A percentile compares a stretch with the other conserved stretches of the same genome.
These are phyloP conservation scores for Brachyopa scutellaris DNA, from an alignment of 2,888 invertebrate species.

Conservation along the genomic window DNA sequence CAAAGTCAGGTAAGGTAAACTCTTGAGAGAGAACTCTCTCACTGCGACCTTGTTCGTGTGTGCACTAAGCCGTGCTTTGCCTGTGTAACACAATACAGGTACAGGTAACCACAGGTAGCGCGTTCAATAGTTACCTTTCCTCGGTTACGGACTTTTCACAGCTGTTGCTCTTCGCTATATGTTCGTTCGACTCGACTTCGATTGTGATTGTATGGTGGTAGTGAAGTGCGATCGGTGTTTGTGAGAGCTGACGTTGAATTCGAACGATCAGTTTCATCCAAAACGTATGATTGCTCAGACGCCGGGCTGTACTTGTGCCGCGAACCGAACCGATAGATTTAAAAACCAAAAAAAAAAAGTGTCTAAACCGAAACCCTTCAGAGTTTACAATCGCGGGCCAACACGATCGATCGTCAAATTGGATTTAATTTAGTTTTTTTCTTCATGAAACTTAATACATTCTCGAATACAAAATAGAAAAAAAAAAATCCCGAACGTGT, in stretches of 20 bases:
- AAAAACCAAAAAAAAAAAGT: constrained; percentile 22
- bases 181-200: background rate
- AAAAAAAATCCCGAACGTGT: constrained; percentile 14
- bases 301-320: constrained; percentile 72
- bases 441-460: constrained; percentile 53
- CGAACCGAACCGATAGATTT: constrained; percentile 33
- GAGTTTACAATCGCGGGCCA: constrained; percentile 29
- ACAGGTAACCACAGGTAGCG: constrained; percentile 17
- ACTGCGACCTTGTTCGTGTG: background rate
- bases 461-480: constrained; percentile 26
- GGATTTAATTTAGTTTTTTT: constrained; percentile 8
- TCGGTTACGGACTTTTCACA: constrained; percentile 38
- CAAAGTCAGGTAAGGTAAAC: constrained; percentile 17
- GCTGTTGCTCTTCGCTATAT: constrained; percentile 50
- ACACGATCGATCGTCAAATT: constrained; percentile 58
- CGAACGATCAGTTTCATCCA: constrained; percentile 77
- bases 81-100: constrained; percentile 33
- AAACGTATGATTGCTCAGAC: constrained; percentile 80
- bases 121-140: constrained; percentile 45
- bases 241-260: constrained; percentile 62
- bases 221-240: constrained; percentile 35
- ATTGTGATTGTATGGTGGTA: constrained; percentile 46
- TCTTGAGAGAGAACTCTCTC: constrained; percentile 8
- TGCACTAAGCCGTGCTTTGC: constrained; percentile 5
- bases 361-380: constrained; percentile 30